Percentiles rank a stretch among this genome's conserved stretches.
phyloP scores from a whole-genome alignment of 2,888 invertebrate species.

The Mythimna pallens region DNA sequence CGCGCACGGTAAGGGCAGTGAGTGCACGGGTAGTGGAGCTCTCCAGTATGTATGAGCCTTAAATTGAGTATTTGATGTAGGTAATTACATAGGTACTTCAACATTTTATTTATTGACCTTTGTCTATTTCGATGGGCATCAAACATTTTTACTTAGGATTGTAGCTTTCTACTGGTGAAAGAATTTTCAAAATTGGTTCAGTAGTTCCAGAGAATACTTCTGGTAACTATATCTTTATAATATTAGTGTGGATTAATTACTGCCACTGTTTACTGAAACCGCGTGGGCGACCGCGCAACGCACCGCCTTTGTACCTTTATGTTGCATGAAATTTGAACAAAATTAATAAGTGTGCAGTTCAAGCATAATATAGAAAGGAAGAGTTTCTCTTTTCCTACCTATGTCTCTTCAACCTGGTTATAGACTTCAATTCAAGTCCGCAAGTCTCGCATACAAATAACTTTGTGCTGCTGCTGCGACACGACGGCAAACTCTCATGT shows the following conservation, averaged over 20 bases:
- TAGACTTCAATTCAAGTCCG: constrained; percentile 66
- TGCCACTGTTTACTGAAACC: no score
- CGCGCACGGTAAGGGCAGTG: constrained; percentile 69
- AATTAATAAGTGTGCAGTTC: not conserved
- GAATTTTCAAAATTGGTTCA: no score
- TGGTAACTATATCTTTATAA: no score
- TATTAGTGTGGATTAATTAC: no score
- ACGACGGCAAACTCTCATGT: constrained; percentile 64
- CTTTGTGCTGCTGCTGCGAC: constrained; percentile 51
- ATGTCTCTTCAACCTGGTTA: constrained; percentile 70
- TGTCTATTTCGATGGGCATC: no score
- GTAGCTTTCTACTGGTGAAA: no score
- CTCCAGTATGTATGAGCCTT: constrained; percentile 67
- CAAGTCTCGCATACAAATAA: constrained; percentile 71
- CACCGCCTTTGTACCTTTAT: no score
- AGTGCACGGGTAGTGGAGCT: constrained; percentile 60
- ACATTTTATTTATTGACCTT: not conserved
- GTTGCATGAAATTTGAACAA: no score
- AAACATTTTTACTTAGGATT: no score
- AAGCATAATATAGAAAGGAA: not conserved
- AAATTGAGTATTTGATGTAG: not conserved
- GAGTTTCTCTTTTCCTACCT: constrained; percentile 48
- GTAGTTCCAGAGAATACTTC: no score
- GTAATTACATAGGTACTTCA: not conserved
- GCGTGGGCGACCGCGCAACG: no score